Conservation (phyloP, 2,888 invertebrate genomes). For the Philereme vetulata region DNA sequence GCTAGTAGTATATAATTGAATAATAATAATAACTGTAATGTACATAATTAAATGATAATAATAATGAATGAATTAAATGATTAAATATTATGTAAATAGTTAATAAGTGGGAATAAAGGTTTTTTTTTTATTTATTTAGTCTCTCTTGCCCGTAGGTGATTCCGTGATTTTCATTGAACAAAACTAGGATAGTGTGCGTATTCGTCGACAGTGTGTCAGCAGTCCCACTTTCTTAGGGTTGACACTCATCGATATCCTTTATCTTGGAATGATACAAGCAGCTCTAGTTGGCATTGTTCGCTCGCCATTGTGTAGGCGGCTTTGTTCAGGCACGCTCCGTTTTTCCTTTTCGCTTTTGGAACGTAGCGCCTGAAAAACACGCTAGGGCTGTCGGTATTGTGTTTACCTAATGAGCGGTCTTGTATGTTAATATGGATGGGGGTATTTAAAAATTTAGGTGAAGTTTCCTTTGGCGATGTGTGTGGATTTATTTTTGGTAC, state of each 20-base stretch:
- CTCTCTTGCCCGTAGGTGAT: too few relatives aligned
- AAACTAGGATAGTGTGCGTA: neutral
- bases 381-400: constrained; percentile 46
- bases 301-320: constrained; percentile 69
- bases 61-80: too few relatives aligned
- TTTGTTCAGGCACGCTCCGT: constrained; percentile 79
- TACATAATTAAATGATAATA: too few relatives aligned
- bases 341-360: constrained; percentile 75
- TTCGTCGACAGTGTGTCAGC: constrained; percentile 4
- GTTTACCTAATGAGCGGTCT: constrained; percentile 51
- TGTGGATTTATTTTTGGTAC: neutral
- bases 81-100: too few relatives aligned
- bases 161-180: too few relatives aligned
- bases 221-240: constrained; percentile 39
- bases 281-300: constrained; percentile 80
- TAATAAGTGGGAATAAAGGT: too few relatives aligned
- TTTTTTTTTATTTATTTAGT: too few relatives aligned
- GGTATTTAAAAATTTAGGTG: constrained; percentile 20
- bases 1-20: too few relatives aligned
- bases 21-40: too few relatives aligned
- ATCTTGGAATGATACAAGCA: constrained; percentile 77
- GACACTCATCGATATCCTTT: constrained; percentile 59
- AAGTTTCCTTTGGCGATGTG: constrained; percentile 14
- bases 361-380: constrained; percentile 58
- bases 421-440: constrained; percentile 33